phyloP scores from a whole-genome alignment of 1,140 invertebrate genomes.

The Drosophila pachea region DNA sequence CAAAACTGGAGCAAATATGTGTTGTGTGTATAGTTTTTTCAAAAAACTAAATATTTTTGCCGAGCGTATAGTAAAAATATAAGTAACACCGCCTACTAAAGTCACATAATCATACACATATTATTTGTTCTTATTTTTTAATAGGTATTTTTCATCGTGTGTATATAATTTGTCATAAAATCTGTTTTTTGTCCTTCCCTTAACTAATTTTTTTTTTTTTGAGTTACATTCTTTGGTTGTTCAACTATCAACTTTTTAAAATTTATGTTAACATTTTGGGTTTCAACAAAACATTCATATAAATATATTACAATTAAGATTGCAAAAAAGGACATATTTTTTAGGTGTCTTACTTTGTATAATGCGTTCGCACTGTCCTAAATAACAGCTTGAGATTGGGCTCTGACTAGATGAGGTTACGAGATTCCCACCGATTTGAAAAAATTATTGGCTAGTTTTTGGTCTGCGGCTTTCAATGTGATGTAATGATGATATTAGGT shows the following conservation, averaged over 20 bases:
- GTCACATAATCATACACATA: neutral
- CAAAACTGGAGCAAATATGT: conserved; percentile 29
- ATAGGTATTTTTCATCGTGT: conserved; percentile 52
- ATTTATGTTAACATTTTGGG: conserved; percentile 66
- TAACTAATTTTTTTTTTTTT: conserved; percentile 40
- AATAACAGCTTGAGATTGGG: conserved; percentile 61
- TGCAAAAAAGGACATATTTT: conserved; percentile 42
- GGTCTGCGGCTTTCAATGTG: conserved; percentile 13
- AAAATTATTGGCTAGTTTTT: conserved; percentile 47
- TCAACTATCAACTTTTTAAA: conserved; percentile 52
- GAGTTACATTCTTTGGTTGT: conserved; percentile 54
- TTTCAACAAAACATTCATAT: conserved; percentile 54
- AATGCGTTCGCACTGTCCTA: conserved; percentile 30
- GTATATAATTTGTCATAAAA: conserved; percentile 70
- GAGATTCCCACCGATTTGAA: conserved; percentile 21
- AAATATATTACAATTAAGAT: conserved; percentile 67
- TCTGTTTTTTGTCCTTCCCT: too few relatives aligned
- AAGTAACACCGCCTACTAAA: conserved; percentile 23
- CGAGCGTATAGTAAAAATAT: neutral
- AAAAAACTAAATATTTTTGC: conserved; percentile 7
- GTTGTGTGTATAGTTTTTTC: conserved; percentile 4
- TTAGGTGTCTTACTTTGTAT: conserved; percentile 10
- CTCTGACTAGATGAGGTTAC: conserved; percentile 33
- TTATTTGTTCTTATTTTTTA: conserved; percentile 53
- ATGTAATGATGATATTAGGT: neutral